phyloP scores from a whole-genome alignment of 2,113 vertebrate genomes.

The Syrrhaptes paradoxus region DNA sequence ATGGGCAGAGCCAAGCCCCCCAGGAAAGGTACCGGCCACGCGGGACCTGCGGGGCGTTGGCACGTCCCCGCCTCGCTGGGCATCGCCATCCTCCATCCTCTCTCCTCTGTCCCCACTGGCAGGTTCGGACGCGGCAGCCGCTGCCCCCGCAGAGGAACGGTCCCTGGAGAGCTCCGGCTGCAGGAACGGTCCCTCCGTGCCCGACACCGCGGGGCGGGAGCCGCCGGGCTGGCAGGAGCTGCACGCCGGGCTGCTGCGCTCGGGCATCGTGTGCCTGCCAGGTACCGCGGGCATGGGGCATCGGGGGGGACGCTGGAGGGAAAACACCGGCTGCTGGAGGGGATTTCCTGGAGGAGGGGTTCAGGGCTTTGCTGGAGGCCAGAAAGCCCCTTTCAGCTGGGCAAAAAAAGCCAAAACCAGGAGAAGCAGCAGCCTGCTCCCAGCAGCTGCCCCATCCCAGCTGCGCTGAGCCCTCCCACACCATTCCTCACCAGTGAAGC shows the following conservation, averaged over 20 bases:
- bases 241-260: slow-evolving; percentile 74
- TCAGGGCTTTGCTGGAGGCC: not conserved
- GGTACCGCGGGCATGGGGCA: slow-evolving; percentile 76
- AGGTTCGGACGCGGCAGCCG: slow-evolving; percentile 60
- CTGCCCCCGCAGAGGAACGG: not conserved
- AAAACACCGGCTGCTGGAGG: not conserved
- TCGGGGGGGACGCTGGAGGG: not conserved
- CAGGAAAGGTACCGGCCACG: slow-evolving; percentile 76
- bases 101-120: not conserved
- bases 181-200: slow-evolving; percentile 9
- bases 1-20: slow-evolving; percentile 68
- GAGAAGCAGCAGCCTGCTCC: not conserved
- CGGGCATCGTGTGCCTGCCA: slow-evolving; percentile 84
- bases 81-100: not conserved
- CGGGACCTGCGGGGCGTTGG: not conserved
- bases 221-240: slow-evolving; percentile 70
- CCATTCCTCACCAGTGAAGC: slow-evolving; percentile 62
- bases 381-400: not conserved
- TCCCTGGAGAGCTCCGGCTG: not conserved
- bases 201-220: not conserved
- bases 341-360: not conserved
- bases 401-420: not conserved
- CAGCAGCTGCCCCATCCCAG: slow-evolving; percentile 15
- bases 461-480: slow-evolving; percentile 42
- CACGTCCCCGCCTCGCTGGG: rapidly evolving